Base-by-base conservation (phyloP, 2,113 vertebrate species). In the Scartelaos histophorus region DNA sequence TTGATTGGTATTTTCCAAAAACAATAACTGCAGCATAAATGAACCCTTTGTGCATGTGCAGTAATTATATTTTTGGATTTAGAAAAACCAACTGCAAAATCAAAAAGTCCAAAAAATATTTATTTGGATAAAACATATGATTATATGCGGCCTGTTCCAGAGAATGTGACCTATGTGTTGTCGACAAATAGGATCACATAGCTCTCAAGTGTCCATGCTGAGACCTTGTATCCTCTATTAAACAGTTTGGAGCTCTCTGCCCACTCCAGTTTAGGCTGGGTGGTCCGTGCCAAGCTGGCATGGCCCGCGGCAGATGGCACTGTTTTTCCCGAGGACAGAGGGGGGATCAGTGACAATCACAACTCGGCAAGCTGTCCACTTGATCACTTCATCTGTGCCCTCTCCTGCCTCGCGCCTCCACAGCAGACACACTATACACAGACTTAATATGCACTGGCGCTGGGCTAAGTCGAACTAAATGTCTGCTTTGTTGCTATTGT, bases 351-450 rank as follows among this genome's bases (percentile, higher is more conserved):
- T 89, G 89, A 90, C 89, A 92, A 89, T 92, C 86, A 89, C 86
- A 84, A 78, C 88, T 86, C 85, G 25, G 84, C 88, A 92, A 90
- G 86, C 89, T 89, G 90, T 89, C 81, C 75, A 87, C 82, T 85
- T 90, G 90, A 91, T 92, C 85, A 78, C 83, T 92, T 90, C 86
- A 90, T 91, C 89, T 90, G 86, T 84, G 78, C 79, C 78, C 88
- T 80, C 54, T 12, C 74, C 69, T 70, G 53, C 73, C 67, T 66
- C 79, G 70, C 85, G 75, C 75, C 75, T 66, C 76, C 19, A 65
- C 80, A 51, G 73, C 53, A n/a, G 34, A 69, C 34, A 73, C 71
- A 67, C 64, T 24, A 43, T 43, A 68, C 49, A 35, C 69, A 54
- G 70, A 64, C 74, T 53, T 75, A 67, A 73, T 79, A 75, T 76